Evolutionary conservation across 2,113 vertebrate species (phyloP), one percentile per base, ranked within the genome.

Genomic region (Rafetus swinhoei): DNA sequence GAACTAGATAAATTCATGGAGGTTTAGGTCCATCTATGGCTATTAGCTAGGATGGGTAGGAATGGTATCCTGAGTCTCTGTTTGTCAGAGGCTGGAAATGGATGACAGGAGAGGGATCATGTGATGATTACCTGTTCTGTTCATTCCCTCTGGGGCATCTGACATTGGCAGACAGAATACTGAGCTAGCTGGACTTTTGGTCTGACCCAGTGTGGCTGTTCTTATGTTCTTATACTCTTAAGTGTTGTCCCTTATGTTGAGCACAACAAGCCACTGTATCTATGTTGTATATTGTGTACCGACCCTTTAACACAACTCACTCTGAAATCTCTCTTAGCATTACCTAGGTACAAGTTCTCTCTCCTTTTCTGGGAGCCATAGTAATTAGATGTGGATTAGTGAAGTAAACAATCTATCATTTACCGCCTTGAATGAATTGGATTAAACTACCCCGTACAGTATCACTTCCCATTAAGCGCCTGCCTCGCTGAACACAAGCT

Each of bases 311-410:
- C 95, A 85, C 92, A 94, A 85, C 25, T 4, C 1, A 39, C 24
- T 89, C 92, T 92, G 87, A 95, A 88, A 91, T 83, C 69, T 85
- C 90, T 50, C 83, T 74, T 56, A 94, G 88, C 18, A 55, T 87
- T 77, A 92, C 82, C 90, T 94, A 79, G 0, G 1, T 87, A 92
- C 62, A 79, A 95, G 69, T 88, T 96, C 86, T 87, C 85, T 95
- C 54, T 84, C 56, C 5, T 92, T 95, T 95, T 95, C 88, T 90
- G 59, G 92, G 89, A 96, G 10, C 21, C 60, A 60, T 29, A 81
- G 95, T 95, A 95, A 95, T 97, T 96, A 96, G 92, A 95, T 92
- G 65, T 72, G 91, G 91, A 95, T 97, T 91, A 95, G 74, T 56
- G 87, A 88, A 86, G 87, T 92, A 95, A 97, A 93, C 90, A 94